Percentiles rank a stretch among this genome's conserved stretches.
Conservation (phyloP, 2,888 invertebrate species). For the Cyrtodaria siliqua region DNA sequence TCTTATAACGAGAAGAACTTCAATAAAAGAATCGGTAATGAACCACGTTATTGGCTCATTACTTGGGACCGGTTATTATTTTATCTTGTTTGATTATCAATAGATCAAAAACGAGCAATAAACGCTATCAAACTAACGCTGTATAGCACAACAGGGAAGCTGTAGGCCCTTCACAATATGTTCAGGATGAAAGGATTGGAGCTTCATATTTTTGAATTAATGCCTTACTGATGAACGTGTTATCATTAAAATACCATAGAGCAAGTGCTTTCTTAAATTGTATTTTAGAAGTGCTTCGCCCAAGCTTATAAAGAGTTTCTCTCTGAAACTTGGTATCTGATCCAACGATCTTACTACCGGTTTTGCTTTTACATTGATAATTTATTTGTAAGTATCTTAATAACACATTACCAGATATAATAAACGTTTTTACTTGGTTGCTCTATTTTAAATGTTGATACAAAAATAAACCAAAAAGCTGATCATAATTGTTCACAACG, state of each 20-base stretch:
- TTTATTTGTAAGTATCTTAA: no score
- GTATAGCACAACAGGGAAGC: slow-evolving; percentile 18
- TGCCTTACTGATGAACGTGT: slow-evolving; percentile 7
- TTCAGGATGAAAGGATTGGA: slow-evolving; percentile 42
- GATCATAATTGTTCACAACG: no score
- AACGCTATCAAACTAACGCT: slow-evolving; percentile 49
- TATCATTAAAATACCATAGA: slow-evolving; percentile 28
- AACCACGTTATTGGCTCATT: slow-evolving; percentile 34
- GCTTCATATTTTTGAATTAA: slow-evolving; percentile 20
- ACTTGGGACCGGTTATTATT: slow-evolving; percentile 38
- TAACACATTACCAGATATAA: no score
- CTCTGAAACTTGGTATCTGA: no score
- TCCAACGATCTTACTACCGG: no score
- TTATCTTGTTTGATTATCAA: slow-evolving; percentile 53
- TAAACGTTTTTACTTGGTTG: no score
- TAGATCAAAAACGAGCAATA: slow-evolving; percentile 58
- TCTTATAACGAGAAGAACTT: slow-evolving; percentile 13
- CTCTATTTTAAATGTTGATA: no score
- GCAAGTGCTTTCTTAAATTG: slow-evolving; percentile 32
- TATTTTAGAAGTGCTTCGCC: slow-evolving; percentile 24
- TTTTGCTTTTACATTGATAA: no score
- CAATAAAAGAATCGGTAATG: slow-evolving; percentile 25
- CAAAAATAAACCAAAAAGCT: no score
- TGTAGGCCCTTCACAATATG: slow-evolving; percentile 24
- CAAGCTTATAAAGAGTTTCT: not conserved